Evolutionary conservation across 2,113 vertebrate species (phyloP).

Genomic region (Aplodontia rufa): DNA sequence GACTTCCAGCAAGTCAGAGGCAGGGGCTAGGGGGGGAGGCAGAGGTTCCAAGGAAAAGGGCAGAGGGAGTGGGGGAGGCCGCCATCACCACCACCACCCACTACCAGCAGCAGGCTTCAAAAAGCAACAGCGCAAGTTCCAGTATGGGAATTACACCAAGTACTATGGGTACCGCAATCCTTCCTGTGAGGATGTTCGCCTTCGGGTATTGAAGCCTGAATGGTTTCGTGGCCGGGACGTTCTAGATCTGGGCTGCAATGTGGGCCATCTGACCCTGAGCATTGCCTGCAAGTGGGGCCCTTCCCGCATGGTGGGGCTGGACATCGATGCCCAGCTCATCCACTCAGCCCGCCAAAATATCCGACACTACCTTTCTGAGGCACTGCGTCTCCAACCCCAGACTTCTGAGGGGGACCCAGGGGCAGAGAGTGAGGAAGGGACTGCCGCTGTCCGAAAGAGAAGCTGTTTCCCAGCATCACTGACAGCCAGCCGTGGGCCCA

Average conservation of each 20-base stretch:
- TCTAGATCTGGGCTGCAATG: constrained; percentile 92
- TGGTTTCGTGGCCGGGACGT: constrained; percentile 92
- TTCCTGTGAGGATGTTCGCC: constrained; percentile 83
- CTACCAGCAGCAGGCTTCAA: constrained; percentile 73
- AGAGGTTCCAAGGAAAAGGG: constrained; percentile 67
- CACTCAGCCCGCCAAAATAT: constrained; percentile 90
- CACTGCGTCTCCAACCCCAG: constrained; percentile 75
- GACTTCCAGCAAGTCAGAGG: constrained; percentile 85
- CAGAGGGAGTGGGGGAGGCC: constrained; percentile 54
- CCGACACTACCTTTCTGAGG: constrained; percentile 91
- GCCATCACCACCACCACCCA: constrained; percentile 63
- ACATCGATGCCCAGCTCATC: constrained; percentile 88
- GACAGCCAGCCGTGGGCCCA: constrained; percentile 88
- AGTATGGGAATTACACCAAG: constrained; percentile 89
- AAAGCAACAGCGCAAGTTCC: constrained; percentile 85
- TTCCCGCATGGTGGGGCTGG: constrained; percentile 90
- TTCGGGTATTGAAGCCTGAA: constrained; percentile 86
- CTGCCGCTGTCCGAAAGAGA: constrained; percentile 22
- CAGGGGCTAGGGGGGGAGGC: constrained; percentile 62
- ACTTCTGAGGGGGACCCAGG: constrained; percentile 78
- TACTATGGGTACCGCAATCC: constrained; percentile 93
- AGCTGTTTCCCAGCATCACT: constrained; percentile 86
- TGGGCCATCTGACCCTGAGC: constrained; percentile 90
- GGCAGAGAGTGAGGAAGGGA: constrained; percentile 33
- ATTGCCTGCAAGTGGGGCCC: constrained; percentile 89